These are phyloP conservation scores for Paramormyrops kingsleyae DNA, from an alignment of 2,113 vertebrate species.

Conservation along the genomic window DNA sequence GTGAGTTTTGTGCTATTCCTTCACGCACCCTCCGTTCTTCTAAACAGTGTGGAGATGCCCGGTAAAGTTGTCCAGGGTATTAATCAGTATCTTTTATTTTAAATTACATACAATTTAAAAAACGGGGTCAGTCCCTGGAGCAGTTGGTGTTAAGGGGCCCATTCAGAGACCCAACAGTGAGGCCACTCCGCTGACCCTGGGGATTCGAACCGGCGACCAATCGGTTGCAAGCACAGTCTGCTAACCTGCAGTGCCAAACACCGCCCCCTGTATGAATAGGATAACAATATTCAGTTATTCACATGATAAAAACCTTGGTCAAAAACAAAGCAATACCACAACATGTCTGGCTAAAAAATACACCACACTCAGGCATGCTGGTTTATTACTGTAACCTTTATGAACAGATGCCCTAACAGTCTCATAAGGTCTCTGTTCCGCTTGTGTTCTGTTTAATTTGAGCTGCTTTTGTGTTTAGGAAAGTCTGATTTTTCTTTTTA, in stretches of 20 bases:
- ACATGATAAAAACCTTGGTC: background rate
- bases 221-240: background rate
- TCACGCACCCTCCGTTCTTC: background rate
- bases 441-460: background rate
- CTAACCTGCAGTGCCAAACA: background rate
- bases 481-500: background rate
- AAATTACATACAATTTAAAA: background rate
- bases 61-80: background rate
- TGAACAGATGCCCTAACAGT: background rate
- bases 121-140: background rate
- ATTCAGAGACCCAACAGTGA: background rate
- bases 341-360: too few relatives aligned
- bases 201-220: background rate
- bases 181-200: background rate
- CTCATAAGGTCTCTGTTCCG: background rate
- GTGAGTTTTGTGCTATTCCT: conserved; percentile 44
- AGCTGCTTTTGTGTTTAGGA: background rate
- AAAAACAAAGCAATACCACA: too few relatives aligned
- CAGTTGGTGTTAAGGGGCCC: background rate
- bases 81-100: background rate
- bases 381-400: background rate
- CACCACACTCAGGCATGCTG: background rate
- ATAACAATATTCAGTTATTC: background rate
- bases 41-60: background rate
- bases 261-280: background rate